Conservation (phyloP, 2,797 vertebrate genomes). For the Poeciliopsis infans region DNA sequence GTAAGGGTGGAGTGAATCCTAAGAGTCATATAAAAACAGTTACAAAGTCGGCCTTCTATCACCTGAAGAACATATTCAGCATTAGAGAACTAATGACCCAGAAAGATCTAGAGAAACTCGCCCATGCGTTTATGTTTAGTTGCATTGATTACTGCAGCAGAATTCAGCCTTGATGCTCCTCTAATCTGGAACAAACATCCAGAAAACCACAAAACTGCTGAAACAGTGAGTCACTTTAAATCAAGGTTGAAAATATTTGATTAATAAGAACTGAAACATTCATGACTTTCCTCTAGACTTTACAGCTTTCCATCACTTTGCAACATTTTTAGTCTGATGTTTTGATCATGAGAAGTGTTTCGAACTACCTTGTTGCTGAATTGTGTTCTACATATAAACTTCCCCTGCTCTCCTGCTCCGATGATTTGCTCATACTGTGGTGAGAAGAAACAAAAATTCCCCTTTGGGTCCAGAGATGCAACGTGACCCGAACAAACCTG, state of each 20-base stretch:
- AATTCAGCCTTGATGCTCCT: too few relatives aligned
- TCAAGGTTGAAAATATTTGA: neutral
- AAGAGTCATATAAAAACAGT: too few relatives aligned
- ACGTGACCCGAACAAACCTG: slow-evolving; percentile 30
- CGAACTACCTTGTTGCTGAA: slow-evolving; percentile 11
- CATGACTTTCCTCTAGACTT: neutral
- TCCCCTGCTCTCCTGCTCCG: neutral
- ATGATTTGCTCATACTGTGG: slow-evolving; percentile 41
- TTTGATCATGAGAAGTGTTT: neutral
- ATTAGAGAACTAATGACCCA: too few relatives aligned
- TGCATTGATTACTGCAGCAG: too few relatives aligned
- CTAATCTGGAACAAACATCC: too few relatives aligned
- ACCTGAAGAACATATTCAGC: too few relatives aligned
- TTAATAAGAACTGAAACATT: neutral
- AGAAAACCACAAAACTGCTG: too few relatives aligned
- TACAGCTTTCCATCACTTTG: neutral
- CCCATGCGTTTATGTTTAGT: too few relatives aligned
- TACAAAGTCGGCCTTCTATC: too few relatives aligned
- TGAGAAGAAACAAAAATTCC: slow-evolving; percentile 53
- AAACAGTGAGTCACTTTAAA: too few relatives aligned
- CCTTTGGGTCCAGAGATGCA: slow-evolving; percentile 37
- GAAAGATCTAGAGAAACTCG: too few relatives aligned
- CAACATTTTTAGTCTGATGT: neutral
- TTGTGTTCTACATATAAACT: neutral
- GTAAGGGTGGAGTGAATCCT: too few relatives aligned